These are phyloP conservation scores for Ecdyonurus torrentis DNA, from an alignment of 2,888 invertebrate genomes.

Conservation along the genomic window DNA sequence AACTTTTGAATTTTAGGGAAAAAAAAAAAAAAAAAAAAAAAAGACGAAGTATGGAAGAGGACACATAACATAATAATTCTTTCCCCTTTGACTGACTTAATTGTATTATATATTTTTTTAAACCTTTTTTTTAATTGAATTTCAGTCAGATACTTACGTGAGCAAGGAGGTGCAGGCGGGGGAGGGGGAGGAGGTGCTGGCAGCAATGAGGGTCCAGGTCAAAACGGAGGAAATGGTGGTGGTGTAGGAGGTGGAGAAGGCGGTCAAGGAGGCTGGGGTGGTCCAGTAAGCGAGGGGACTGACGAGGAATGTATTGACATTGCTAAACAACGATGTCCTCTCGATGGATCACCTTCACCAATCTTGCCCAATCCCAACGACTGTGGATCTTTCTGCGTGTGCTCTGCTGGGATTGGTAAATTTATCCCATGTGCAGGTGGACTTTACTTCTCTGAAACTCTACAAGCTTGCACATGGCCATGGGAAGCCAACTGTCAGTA, in stretches of 20 bases:
- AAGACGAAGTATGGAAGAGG: too few relatives aligned
- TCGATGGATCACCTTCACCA: background rate
- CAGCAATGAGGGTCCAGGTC: background rate
- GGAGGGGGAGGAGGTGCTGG: background rate
- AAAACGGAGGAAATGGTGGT: background rate
- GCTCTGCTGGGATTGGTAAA: background rate
- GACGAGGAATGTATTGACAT: constrained; percentile 1
- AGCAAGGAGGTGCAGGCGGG: background rate
- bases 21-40: too few relatives aligned
- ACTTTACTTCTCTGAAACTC: background rate
- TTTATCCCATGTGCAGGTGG: background rate
- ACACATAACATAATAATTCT: too few relatives aligned
- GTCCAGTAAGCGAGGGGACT: background rate
- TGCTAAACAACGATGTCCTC: background rate
- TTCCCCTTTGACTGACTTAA: too few relatives aligned
- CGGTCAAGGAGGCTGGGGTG: constrained; percentile 1
- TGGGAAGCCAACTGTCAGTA: background rate
- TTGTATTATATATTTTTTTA: too few relatives aligned
- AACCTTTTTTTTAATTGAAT: too few relatives aligned
- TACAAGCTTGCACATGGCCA: background rate
- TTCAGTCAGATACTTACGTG: too few relatives aligned
- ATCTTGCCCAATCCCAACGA: background rate
- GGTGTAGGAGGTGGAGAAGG: background rate
- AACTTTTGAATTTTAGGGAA: too few relatives aligned
- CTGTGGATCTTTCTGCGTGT: constrained; percentile 3